phyloP scores from a whole-genome alignment of 2,113 vertebrate species.

The Mastomys natalensis region DNA sequence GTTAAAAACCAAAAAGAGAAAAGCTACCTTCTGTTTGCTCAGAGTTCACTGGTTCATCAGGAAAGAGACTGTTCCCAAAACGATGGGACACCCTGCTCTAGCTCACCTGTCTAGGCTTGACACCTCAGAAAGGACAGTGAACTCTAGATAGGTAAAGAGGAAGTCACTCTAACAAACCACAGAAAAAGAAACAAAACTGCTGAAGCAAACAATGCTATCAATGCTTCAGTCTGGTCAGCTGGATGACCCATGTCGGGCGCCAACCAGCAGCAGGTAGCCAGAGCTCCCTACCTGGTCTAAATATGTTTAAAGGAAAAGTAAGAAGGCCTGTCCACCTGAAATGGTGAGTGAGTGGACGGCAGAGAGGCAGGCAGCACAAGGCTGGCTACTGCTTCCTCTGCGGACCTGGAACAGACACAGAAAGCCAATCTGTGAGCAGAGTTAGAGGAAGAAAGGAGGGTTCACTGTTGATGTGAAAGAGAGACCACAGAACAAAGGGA shows the following conservation, averaged over 20 bases:
- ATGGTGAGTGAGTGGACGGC: conserved; percentile 37
- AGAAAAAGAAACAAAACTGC: conserved; percentile 22
- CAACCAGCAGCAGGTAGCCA: neutral
- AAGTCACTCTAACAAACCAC: conserved; percentile 42
- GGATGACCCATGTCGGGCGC: neutral
- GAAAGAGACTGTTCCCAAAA: conserved; percentile 37
- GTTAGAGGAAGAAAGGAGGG: conserved; percentile 71
- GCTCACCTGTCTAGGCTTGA: conserved; percentile 26
- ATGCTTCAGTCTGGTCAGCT: conserved; percentile 47
- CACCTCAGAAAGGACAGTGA: conserved; percentile 43
- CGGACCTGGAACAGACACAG: conserved; percentile 69
- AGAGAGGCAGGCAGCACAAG: conserved; percentile 65
- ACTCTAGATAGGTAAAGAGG: conserved; percentile 43
- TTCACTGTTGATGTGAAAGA: conserved; percentile 32
- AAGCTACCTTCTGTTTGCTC: neutral
- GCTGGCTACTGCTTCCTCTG: conserved; percentile 72
- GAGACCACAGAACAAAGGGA: conserved; percentile 67
- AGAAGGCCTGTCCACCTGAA: conserved; percentile 65
- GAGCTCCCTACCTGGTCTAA: conserved; percentile 41
- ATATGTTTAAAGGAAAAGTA: conserved; percentile 58
- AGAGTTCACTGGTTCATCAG: neutral
- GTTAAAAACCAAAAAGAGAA: conserved; percentile 49
- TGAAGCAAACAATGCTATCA: conserved; percentile 51
- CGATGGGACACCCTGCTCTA: neutral
- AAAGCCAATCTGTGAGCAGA: conserved; percentile 71